phyloP scores from a whole-genome alignment of 2,113 vertebrate genomes.

The Burhinus oedicnemus region DNA sequence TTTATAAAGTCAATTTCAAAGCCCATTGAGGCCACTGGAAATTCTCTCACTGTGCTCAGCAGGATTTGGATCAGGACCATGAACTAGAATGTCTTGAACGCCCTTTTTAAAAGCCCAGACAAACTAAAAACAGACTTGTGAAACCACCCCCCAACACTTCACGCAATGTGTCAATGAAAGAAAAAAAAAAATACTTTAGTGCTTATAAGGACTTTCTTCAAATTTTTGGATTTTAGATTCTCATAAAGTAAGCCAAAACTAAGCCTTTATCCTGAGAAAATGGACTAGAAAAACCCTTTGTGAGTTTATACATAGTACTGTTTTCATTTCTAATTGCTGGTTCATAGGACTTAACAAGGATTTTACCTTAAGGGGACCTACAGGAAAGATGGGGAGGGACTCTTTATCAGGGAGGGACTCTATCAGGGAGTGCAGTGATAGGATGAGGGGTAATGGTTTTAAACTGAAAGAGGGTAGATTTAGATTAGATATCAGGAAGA shows the following conservation, averaged over 20 bases:
- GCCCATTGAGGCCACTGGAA: background rate
- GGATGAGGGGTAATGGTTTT: background rate
- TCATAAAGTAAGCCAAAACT: background rate
- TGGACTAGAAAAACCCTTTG: background rate
- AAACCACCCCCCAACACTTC: background rate
- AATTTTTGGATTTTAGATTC: background rate
- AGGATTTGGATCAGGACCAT: conserved; percentile 13
- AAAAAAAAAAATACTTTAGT: background rate
- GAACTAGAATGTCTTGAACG: conserved; percentile 29
- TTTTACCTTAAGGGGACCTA: background rate
- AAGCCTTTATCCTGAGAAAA: background rate
- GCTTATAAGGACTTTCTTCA: background rate
- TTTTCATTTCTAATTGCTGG: background rate
- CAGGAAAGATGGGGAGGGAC: background rate
- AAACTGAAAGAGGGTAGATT: background rate
- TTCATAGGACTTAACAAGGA: background rate
- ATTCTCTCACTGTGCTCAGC: background rate
- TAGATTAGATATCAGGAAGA: background rate
- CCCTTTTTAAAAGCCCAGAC: background rate
- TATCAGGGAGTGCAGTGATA: background rate
- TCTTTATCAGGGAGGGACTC: background rate
- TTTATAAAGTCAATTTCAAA: background rate
- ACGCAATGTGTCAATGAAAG: background rate
- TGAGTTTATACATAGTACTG: background rate
- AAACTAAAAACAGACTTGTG: conserved; percentile 20